A percentile compares a stretch with the other conserved stretches of the same genome.
These are phyloP conservation scores for Eurytoma adleriae DNA, from an alignment of 2,888 invertebrate species.

Conservation along the genomic window DNA sequence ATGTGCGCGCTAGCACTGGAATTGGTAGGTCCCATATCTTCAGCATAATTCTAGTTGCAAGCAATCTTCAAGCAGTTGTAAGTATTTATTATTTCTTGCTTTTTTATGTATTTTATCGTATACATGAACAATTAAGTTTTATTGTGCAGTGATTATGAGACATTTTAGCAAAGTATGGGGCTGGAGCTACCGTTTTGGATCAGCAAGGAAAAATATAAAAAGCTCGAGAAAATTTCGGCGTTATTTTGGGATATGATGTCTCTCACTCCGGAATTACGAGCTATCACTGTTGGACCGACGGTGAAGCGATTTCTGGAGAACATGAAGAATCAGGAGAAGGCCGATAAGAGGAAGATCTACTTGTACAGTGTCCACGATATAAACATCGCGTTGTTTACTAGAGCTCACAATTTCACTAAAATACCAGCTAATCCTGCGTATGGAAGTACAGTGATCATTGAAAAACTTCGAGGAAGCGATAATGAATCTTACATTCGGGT, in stretches of 20 bases:
- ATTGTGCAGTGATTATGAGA: not conserved
- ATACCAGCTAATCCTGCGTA: not conserved
- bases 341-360: constrained; percentile 20
- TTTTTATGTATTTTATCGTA: not conserved
- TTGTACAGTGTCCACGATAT: constrained; percentile 49
- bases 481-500: constrained; percentile 2
- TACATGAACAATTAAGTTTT: not conserved
- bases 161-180: not conserved
- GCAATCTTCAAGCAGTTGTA: not conserved
- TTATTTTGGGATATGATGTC: not conserved
- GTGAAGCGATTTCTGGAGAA: not conserved
- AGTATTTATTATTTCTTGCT: not conserved
- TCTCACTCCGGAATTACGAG: not conserved
- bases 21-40: not conserved
- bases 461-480: constrained; percentile 11
- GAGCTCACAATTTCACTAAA: constrained; percentile 1
- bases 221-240: not conserved
- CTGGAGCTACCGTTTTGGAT: constrained; percentile 30
- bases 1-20: not conserved
- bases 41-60: not conserved
- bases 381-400: constrained; percentile 8
- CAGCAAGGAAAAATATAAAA: not conserved
- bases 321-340: not conserved
- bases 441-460: constrained; percentile 7
- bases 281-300: not conserved